A percentile compares a stretch with the other conserved stretches of the same genome.
phyloP scores from a whole-genome alignment of 2,113 vertebrate species.

The Boleophthalmus pectinirostris region DNA sequence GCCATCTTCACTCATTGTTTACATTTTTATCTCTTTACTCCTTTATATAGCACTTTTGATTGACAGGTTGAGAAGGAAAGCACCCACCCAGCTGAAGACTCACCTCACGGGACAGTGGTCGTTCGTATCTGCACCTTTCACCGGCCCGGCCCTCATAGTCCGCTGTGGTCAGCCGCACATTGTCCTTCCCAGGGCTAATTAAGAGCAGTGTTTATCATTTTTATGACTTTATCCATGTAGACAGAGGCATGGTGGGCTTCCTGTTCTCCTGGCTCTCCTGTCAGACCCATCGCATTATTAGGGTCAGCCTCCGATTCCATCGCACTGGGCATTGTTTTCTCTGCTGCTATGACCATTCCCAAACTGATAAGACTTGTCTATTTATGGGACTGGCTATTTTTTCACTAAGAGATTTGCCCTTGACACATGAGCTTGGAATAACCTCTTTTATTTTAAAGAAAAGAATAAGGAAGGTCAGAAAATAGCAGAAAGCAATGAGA shows the following conservation, averaged over 20 bases:
- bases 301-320: conserved; percentile 67
- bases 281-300: conserved; percentile 71
- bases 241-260: conserved; percentile 73
- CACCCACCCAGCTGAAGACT: conserved; percentile 54
- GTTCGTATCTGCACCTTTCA: conserved; percentile 66
- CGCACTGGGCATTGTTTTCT: conserved; percentile 69
- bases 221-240: conserved; percentile 81
- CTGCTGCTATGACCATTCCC: conserved; percentile 67
- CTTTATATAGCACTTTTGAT: conserved; percentile 57
- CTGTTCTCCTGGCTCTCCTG: conserved; percentile 69
- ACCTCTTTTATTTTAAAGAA: conserved; percentile 22
- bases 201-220: conserved; percentile 78
- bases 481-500: background rate
- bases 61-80: conserved; percentile 55
- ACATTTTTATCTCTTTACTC: conserved; percentile 11
- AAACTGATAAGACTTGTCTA: conserved; percentile 76
- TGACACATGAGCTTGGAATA: conserved; percentile 58
- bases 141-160: conserved; percentile 51
- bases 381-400: conserved; percentile 59
- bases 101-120: conserved; percentile 39
- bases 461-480: background rate
- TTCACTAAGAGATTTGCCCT: conserved; percentile 38
- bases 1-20: conserved; percentile 8
- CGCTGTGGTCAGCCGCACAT: conserved; percentile 44
- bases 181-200: conserved; percentile 70